Evolutionary conservation across 2,113 vertebrate species (phyloP).

Genomic region (Petaurus breviceps): DNA sequence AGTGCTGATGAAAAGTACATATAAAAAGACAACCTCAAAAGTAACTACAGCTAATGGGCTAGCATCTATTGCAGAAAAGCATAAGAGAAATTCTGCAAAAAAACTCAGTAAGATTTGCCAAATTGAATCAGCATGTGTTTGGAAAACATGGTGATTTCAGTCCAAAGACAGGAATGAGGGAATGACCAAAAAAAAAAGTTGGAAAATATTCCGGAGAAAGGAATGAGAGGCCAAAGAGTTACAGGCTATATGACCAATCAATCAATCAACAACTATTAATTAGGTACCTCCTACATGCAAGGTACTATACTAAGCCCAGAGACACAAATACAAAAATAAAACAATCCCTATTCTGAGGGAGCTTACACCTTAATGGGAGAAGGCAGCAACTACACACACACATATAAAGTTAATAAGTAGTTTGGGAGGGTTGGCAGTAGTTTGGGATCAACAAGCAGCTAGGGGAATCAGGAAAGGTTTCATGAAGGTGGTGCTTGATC

Average conservation of each 20-base stretch:
- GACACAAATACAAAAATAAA: neutral
- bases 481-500: neutral
- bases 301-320: neutral
- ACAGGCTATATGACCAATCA: neutral
- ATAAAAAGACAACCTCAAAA: neutral
- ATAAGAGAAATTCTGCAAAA: neutral
- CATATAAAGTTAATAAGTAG: neutral
- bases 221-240: neutral
- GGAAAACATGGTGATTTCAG: neutral
- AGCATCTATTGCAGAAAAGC: neutral
- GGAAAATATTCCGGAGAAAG: neutral
- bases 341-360: neutral
- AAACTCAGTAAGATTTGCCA: neutral
- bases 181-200: neutral
- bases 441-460: neutral
- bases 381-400: neutral
- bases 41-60: neutral
- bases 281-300: neutral
- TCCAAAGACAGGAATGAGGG: neutral
- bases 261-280: neutral
- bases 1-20: neutral
- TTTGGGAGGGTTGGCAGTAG: too few relatives aligned
- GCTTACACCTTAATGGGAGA: neutral
- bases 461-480: neutral
- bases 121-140: neutral